These are phyloP conservation scores for Hippopotamus amphibius DNA, from an alignment of 2,113 vertebrate species.

Conservation along the genomic window DNA sequence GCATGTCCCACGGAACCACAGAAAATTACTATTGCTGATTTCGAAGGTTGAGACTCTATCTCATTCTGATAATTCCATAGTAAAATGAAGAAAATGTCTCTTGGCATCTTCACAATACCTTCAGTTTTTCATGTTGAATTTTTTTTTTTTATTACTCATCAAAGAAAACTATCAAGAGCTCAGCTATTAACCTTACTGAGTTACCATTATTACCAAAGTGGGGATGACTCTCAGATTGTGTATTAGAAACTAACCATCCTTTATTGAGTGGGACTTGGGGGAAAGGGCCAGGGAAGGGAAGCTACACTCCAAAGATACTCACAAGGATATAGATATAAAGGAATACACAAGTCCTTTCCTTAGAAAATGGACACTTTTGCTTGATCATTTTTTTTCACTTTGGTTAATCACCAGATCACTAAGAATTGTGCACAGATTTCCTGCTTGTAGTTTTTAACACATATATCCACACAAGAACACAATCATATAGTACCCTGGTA, in stretches of 20 bases:
- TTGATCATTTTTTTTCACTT: background rate
- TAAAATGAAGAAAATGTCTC: conserved; percentile 85
- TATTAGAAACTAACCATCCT: background rate
- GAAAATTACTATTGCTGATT: conserved; percentile 84
- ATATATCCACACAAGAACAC: background rate
- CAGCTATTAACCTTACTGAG: conserved; percentile 79
- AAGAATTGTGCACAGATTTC: background rate
- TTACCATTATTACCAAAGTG: conserved; percentile 83
- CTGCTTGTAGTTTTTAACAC: background rate
- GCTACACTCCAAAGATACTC: background rate
- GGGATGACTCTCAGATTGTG: background rate
- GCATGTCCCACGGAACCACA: conserved; percentile 80
- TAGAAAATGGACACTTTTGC: background rate
- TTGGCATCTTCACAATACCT: conserved; percentile 83
- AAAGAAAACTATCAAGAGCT: conserved; percentile 80
- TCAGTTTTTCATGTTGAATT: conserved; percentile 87
- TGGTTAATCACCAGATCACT: background rate
- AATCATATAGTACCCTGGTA: accelerated
- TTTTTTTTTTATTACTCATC: conserved; percentile 79
- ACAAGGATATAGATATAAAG: background rate
- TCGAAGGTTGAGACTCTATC: conserved; percentile 81
- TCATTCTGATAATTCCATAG: conserved; percentile 82
- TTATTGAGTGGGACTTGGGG: background rate
- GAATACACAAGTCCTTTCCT: background rate
- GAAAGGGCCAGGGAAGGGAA: background rate